Conservation (phyloP, 2,797 vertebrate genomes). For the Carcharodon carcharias region DNA sequence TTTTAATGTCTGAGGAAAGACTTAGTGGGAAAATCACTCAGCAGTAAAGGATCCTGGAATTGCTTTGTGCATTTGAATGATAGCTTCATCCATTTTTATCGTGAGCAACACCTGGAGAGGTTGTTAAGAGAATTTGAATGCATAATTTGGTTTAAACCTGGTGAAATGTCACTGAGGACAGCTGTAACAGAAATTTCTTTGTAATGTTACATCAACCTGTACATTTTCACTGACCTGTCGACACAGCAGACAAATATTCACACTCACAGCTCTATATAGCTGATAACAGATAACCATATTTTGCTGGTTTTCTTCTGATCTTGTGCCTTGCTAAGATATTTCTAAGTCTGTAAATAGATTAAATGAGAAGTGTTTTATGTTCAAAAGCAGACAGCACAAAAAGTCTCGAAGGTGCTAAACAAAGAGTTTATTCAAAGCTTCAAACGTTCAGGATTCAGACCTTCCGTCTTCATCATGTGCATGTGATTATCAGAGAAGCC, state of each 20-base stretch:
- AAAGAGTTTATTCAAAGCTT: slow-evolving; percentile 6
- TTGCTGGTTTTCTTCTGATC: neutral
- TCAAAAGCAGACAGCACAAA: slow-evolving; percentile 17
- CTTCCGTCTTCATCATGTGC: slow-evolving; percentile 13
- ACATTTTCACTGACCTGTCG: slow-evolving; percentile 29
- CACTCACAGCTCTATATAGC: slow-evolving; percentile 2
- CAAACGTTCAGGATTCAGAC: slow-evolving; percentile 14
- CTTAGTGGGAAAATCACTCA: slow-evolving; percentile 1
- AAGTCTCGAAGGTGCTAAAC: slow-evolving; percentile 2
- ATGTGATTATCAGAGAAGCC: slow-evolving; percentile 30
- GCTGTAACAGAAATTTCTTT: slow-evolving; percentile 35
- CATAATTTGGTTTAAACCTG: slow-evolving; percentile 37
- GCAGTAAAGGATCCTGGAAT: slow-evolving; percentile 42
- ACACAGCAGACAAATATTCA: slow-evolving; percentile 27
- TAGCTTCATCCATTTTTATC: slow-evolving; percentile 77
- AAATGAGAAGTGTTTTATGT: slow-evolving; percentile 32
- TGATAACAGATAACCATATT: slow-evolving; percentile 21
- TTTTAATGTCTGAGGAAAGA: slow-evolving; percentile 19
- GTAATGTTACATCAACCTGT: slow-evolving; percentile 23
- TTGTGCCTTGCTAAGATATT: slow-evolving; percentile 23
- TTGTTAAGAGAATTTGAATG: slow-evolving; percentile 32
- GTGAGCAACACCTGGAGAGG: slow-evolving; percentile 62
- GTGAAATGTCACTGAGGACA: slow-evolving; percentile 21
- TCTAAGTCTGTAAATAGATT: slow-evolving; percentile 11
- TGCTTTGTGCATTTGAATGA: slow-evolving; percentile 60